Conservation (phyloP, 2,113 vertebrate species). For the Acanthisitta chloris region DNA sequence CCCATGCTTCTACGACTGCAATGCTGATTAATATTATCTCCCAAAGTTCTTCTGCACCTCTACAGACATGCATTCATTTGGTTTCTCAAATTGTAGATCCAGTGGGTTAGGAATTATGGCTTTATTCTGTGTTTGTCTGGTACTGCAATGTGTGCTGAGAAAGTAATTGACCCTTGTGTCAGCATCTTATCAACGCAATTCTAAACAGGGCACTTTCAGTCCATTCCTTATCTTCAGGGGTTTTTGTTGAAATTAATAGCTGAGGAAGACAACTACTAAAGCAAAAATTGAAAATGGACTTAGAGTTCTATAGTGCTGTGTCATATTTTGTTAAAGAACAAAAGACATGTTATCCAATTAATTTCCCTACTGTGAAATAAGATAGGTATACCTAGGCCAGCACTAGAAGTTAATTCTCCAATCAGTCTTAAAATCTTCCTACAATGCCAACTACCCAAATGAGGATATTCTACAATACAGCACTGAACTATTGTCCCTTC, state of each 20-base stretch:
- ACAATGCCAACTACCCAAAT: neutral
- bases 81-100: neutral
- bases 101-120: neutral
- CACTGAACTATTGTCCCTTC: neutral
- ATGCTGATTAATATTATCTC: neutral
- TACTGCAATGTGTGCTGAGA: neutral
- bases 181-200: neutral
- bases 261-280: neutral
- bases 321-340: neutral
- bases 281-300: neutral
- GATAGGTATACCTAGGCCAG: neutral
- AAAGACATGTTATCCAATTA: neutral
- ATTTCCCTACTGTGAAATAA: neutral
- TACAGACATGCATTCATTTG: neutral
- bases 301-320: neutral
- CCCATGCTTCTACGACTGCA: neutral
- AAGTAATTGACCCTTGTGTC: neutral
- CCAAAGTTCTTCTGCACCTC: neutral
- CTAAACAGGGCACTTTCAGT: neutral
- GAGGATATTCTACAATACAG: neutral
- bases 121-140: neutral
- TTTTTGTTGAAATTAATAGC: neutral
- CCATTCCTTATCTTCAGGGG: neutral
- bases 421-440: neutral
- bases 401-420: neutral